Conservation (phyloP, 2,888 invertebrate genomes). For the Adela reaumurella region DNA sequence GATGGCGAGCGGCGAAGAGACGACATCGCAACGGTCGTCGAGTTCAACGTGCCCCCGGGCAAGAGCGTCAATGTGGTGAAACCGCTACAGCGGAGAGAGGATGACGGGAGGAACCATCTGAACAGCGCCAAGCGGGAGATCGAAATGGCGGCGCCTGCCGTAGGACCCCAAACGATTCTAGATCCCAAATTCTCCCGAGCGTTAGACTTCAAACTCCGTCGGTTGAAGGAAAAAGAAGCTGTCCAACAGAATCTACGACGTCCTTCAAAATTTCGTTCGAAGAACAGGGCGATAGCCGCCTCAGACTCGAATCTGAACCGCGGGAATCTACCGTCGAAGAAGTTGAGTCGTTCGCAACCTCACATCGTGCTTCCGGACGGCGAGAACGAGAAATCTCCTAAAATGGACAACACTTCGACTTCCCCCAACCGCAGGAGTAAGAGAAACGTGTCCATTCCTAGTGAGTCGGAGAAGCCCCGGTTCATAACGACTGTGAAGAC, state of each 20-base stretch:
- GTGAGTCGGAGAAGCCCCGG: conserved; percentile 42
- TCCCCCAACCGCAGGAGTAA: conserved; percentile 18
- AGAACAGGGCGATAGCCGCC: conserved; percentile 24
- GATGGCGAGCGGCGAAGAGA: conserved; percentile 12
- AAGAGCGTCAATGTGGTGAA: conserved; percentile 21
- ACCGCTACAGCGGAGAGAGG: conserved; percentile 24
- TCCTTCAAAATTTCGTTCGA: conserved; percentile 24
- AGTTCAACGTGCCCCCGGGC: conserved; percentile 3
- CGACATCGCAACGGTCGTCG: conserved; percentile 1
- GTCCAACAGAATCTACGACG: conserved; percentile 30
- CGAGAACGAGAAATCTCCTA: conserved; percentile 18
- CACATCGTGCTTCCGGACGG: conserved; percentile 20
- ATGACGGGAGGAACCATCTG: conserved; percentile 2
- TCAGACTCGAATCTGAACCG: conserved; percentile 61
- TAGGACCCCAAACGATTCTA: conserved; percentile 24
- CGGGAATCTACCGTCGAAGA: conserved; percentile 15
- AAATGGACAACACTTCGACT: conserved; percentile 22
- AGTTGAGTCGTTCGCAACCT: conserved; percentile 28
- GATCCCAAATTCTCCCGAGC: conserved; percentile 64
- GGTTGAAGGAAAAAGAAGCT: conserved; percentile 61
- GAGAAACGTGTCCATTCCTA: conserved; percentile 13
- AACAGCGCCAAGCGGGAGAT: conserved; percentile 5
- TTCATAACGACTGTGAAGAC: conserved; percentile 80
- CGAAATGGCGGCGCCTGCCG: conserved; percentile 10
- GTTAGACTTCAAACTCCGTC: conserved; percentile 67